Evolutionary conservation across 2,797 vertebrate species (phyloP).

Genomic region (Anisognathus igniventris): DNA sequence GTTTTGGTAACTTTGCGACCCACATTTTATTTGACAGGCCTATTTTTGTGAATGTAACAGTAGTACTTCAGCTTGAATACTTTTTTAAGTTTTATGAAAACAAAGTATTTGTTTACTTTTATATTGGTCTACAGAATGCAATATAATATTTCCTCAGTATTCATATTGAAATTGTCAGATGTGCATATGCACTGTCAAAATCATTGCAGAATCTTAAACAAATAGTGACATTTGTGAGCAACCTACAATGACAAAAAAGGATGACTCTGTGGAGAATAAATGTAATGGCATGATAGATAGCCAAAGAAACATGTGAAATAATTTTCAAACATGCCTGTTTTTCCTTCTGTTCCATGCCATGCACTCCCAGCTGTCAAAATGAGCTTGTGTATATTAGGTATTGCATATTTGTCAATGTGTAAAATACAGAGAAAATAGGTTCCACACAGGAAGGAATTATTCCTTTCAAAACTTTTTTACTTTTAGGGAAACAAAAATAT

Average conservation of each 20-base stretch:
- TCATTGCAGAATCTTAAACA: slow-evolving; percentile 21
- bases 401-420: background rate
- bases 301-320: background rate
- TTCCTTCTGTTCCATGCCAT: accelerated
- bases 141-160: background rate
- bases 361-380: background rate
- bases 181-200: background rate
- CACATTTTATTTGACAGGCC: background rate
- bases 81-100: background rate
- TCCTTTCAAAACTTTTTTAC: background rate
- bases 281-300: background rate
- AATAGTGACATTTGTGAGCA: background rate
- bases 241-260: background rate
- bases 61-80: background rate
- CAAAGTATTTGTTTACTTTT: background rate
- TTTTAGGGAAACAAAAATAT: background rate
- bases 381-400: background rate
- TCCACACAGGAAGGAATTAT: background rate
- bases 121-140: background rate
- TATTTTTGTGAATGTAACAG: background rate
- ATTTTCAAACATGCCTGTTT: background rate
- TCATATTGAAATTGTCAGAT: slow-evolving; percentile 13
- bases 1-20: background rate
- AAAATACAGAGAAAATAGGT: background rate
- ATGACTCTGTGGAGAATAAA: background rate